These are phyloP conservation scores for Limanda limanda DNA, from an alignment of 2,113 vertebrate genomes.

Conservation along the genomic window DNA sequence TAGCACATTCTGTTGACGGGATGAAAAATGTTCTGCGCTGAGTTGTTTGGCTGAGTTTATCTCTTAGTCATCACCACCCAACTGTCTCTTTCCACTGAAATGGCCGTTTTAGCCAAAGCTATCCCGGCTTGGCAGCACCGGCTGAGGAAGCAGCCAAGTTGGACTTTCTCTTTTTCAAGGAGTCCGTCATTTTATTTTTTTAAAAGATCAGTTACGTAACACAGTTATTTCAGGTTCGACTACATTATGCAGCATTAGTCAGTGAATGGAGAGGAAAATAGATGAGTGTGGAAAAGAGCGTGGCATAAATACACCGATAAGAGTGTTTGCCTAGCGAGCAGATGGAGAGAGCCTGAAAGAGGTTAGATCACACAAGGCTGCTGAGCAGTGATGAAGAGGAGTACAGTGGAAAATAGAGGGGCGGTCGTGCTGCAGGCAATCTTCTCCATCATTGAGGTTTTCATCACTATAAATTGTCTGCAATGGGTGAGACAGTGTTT, in stretches of 20 bases:
- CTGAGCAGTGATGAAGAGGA: conserved; percentile 4
- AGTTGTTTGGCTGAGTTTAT: conserved; percentile 28
- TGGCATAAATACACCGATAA: conserved; percentile 15
- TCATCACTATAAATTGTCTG: conserved; percentile 35
- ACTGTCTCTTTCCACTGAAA: conserved; percentile 33
- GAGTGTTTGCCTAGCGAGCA: conserved; percentile 43
- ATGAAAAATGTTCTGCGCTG: neutral
- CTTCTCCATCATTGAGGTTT: conserved; percentile 26
- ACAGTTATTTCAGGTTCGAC: neutral
- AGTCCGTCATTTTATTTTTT: neutral
- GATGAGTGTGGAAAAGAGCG: conserved; percentile 22
- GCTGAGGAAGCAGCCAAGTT: conserved; percentile 26
- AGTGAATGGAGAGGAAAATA: conserved; percentile 24
- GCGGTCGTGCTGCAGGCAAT: conserved; percentile 26
- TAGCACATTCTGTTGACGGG: conserved; percentile 26
- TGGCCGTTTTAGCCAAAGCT: conserved; percentile 30
- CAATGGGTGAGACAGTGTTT: conserved; percentile 16
- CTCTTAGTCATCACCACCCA: conserved; percentile 46
- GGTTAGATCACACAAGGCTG: conserved; percentile 23
- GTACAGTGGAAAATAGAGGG: conserved; percentile 19
- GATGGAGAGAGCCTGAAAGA: conserved; percentile 33
- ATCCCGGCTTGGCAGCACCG: neutral
- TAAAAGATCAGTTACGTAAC: neutral
- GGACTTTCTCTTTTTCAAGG: conserved; percentile 35
- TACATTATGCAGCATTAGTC: neutral